Base-by-base conservation (phyloP, 64 coral and sea anemone genomes). In the Trachythela sp. region DNA sequence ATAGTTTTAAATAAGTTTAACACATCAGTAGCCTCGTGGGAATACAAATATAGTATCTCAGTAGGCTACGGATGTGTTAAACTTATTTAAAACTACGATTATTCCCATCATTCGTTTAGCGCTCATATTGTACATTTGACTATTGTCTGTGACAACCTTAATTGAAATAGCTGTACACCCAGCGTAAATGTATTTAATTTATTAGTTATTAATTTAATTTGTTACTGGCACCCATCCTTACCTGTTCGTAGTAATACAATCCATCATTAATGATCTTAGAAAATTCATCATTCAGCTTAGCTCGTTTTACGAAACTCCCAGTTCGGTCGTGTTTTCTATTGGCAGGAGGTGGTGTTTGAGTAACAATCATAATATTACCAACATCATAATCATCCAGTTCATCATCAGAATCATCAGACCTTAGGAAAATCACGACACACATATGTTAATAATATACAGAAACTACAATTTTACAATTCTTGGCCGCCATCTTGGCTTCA, bases 341-440 rank as follows among this genome's bases (percentile, higher is more conserved):
- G 13, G 95, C 75, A 5, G 75, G 88, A 8, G 95, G 95, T 32
- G 95, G 95, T 0, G 95, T 99, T 70, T 99, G 95, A 7, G 95
- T 99, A 18, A 99, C 91, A 31, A 99, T 99, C 95, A 99, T 99
- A 38, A 99, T 99, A 33, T 99, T 99, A 56, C 93, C 93, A 32
- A 99, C 89, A 77, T 99, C 95, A 59, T 91, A 84, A 54, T 99
- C 95, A 87, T 99, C 93, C 9, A 99, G 84, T 48, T 99, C 95
- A 93, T 99, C 95, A 70, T 99, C 95, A 48, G 95, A 99, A 43
- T 99, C 95, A 87, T 97, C 94, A 88, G 94, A 93, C 95, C 95
- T 99, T 27, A 13, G n/a, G 60, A 70, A 26, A 52, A 77, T 26
- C 43, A 88, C 13, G 8, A 64, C 56, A 64, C 15, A 45, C n/a